Percentiles rank a stretch among this genome's conserved stretches.
phyloP scores from a whole-genome alignment of 1,140 invertebrate species.

The Orussus abietinus region DNA sequence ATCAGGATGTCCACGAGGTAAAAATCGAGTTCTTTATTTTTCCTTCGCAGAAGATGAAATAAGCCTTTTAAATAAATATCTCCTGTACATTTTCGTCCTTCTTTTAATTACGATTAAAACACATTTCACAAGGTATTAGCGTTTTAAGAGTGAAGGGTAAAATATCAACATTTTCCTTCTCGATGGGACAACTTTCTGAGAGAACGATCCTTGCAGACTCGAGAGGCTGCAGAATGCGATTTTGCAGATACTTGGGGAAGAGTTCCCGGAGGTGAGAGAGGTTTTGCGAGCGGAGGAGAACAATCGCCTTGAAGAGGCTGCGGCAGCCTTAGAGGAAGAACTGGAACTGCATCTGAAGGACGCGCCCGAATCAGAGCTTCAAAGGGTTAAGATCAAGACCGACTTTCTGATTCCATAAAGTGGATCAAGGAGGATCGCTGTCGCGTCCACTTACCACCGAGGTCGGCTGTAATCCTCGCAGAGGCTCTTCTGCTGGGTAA shows the following conservation, averaged over 20 bases:
- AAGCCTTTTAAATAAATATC: neutral
- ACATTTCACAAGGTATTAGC: too few relatives aligned
- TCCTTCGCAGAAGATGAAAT: constrained; percentile 11
- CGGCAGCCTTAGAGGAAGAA: constrained; percentile 30
- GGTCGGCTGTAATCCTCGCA: too few relatives aligned
- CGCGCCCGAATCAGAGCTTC: constrained; percentile 21
- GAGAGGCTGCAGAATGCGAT: constrained; percentile 33
- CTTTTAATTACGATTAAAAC: neutral
- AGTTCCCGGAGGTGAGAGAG: constrained; percentile 26
- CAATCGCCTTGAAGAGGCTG: constrained; percentile 22
- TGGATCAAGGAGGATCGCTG: too few relatives aligned
- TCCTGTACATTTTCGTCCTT: neutral
- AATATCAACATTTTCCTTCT: neutral
- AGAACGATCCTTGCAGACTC: constrained; percentile 19
- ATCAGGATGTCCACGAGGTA: constrained; percentile 37
- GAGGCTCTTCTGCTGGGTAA: too few relatives aligned
- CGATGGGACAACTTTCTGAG: too few relatives aligned
- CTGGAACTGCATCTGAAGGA: constrained; percentile 32
- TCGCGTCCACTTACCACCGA: too few relatives aligned
- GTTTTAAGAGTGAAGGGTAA: too few relatives aligned
- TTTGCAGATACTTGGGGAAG: constrained; percentile 22
- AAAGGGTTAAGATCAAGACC: constrained; percentile 34
- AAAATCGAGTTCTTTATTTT: constrained; percentile 7
- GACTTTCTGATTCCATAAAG: constrained; percentile 42
- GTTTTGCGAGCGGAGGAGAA: constrained; percentile 26